Evolutionary conservation across 2,888 invertebrate species (phyloP).

Genomic region (Scaptomyza cyrtandrae): DNA sequence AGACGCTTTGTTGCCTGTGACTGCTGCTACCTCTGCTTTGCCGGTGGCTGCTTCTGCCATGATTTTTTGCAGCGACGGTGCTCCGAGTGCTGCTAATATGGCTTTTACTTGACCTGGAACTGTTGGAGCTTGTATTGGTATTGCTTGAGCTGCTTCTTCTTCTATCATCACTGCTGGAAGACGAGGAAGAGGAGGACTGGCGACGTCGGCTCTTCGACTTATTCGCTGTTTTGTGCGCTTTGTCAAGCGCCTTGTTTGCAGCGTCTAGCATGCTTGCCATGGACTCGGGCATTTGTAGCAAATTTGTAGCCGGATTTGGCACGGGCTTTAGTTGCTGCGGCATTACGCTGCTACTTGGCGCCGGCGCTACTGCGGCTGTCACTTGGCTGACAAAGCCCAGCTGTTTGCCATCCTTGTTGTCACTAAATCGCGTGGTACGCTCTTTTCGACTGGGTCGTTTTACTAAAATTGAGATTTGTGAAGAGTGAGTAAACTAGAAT

Average conservation of each 20-base stretch:
- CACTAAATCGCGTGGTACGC: constrained; percentile 84
- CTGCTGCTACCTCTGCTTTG: constrained; percentile 32
- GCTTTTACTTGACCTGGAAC: constrained; percentile 44
- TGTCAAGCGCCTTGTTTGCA: constrained; percentile 74
- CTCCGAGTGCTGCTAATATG: constrained; percentile 46
- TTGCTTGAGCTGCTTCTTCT: constrained; percentile 45
- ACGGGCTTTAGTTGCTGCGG: constrained; percentile 55
- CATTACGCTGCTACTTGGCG: constrained; percentile 19
- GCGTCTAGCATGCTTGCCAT: constrained; percentile 65
- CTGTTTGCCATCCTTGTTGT: constrained; percentile 82
- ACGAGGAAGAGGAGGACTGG: constrained; percentile 60
- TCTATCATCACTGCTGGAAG: constrained; percentile 40
- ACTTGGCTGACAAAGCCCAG: constrained; percentile 67
- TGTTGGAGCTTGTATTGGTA: constrained; percentile 37
- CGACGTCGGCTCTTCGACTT: constrained; percentile 51
- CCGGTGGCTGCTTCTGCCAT: constrained; percentile 25
- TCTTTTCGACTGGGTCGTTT: constrained; percentile 82
- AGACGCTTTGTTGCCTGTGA: constrained; percentile 32
- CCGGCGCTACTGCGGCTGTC: constrained; percentile 12
- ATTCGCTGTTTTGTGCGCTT: constrained; percentile 59
- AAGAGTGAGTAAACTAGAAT: not conserved
- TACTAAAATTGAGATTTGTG: constrained; percentile 63
- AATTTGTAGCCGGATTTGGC: constrained; percentile 60
- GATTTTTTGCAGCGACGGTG: constrained; percentile 35
- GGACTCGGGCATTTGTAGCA: constrained; percentile 68